phyloP scores from a whole-genome alignment of 2,888 invertebrate species.

The Hirtodrosophila trivittata region DNA sequence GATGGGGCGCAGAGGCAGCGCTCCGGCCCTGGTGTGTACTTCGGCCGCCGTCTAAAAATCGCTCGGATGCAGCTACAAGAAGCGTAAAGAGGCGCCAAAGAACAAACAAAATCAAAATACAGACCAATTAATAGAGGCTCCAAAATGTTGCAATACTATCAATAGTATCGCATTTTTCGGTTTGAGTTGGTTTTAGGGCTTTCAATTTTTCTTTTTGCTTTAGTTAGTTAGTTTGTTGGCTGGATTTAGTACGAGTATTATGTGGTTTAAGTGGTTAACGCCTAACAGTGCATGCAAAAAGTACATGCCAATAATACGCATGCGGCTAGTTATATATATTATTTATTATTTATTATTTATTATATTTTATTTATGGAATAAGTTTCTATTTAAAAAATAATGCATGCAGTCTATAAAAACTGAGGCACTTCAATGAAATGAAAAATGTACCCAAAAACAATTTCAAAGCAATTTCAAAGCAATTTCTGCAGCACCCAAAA shows the following conservation, averaged over 20 bases:
- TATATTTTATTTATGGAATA: constrained; percentile 2
- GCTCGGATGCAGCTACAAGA: constrained; percentile 91
- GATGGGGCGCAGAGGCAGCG: constrained; percentile 87
- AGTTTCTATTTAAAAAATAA: background rate
- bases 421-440: constrained; percentile 21
- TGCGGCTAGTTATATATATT: constrained; percentile 39
- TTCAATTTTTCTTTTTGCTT: constrained; percentile 19
- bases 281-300: constrained; percentile 66
- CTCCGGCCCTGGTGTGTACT: constrained; percentile 87
- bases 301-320: constrained; percentile 71
- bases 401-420: constrained; percentile 32
- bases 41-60: constrained; percentile 90
- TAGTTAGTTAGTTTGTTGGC: constrained; percentile 46
- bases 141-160: constrained; percentile 15
- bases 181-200: constrained; percentile 10
- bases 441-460: constrained; percentile 7
- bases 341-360: background rate
- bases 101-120: constrained; percentile 45
- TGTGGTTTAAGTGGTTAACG: constrained; percentile 33
- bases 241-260: constrained; percentile 54
- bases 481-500: constrained; percentile 6
- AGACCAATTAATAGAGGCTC: constrained; percentile 57
- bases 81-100: constrained; percentile 42
- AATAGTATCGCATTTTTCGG: constrained; percentile 14
- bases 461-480: background rate